A percentile compares a stretch with the other conserved stretches of the same genome.
These are phyloP conservation scores for Amazona guildingii DNA, from an alignment of 2,113 vertebrate species.

Conservation along the genomic window DNA sequence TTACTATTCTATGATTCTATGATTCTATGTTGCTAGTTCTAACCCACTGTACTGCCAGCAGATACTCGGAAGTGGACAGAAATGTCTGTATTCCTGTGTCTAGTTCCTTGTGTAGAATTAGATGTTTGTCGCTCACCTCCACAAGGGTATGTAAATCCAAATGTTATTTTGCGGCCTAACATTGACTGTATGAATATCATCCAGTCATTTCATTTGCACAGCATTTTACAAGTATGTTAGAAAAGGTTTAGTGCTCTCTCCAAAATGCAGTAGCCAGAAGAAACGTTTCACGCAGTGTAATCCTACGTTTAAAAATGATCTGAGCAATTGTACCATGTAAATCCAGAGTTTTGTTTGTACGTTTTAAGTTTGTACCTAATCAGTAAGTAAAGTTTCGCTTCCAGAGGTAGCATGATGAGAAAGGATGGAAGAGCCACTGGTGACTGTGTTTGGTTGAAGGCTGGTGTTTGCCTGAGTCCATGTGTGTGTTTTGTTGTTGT, in stretches of 20 bases:
- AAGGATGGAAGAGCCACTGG: not conserved
- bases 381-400: not conserved
- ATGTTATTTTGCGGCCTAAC: not conserved
- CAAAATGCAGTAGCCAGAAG: not conserved
- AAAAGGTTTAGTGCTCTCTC: not conserved
- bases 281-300: not conserved
- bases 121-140: not conserved
- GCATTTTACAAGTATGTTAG: not conserved
- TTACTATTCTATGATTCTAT: too few relatives aligned
- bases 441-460: not conserved
- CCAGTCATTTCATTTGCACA: not conserved
- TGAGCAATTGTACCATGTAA: not conserved
- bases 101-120: not conserved
- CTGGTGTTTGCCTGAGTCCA: not conserved
- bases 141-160: not conserved
- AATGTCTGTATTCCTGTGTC: not conserved
- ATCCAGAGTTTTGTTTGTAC: not conserved
- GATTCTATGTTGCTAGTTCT: not conserved
- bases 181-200: not conserved
- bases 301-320: not conserved
- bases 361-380: not conserved
- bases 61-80: not conserved
- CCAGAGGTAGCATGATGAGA: fast-evolving
- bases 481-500: not conserved
- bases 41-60: not conserved